Percentiles rank a stretch among this genome's conserved stretches.
These are phyloP conservation scores for Leptinotarsa juncta DNA, from an alignment of 2,888 invertebrate species.

Conservation along the genomic window DNA sequence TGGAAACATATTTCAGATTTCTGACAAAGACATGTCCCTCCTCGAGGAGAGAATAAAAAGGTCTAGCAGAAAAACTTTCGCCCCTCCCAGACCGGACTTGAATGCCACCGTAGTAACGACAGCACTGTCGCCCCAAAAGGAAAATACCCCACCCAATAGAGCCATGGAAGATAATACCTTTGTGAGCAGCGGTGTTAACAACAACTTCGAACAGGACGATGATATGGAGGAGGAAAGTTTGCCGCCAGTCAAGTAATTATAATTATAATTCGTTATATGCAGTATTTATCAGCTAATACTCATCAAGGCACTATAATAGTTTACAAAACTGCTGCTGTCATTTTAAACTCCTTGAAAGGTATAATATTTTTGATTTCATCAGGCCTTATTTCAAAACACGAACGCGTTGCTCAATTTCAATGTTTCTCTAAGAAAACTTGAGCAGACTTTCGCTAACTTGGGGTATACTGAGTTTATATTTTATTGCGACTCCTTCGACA, in stretches of 20 bases:
- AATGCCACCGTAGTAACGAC: slow-evolving; percentile 38
- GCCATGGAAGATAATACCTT: slow-evolving; percentile 15
- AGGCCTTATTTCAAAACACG: too few relatives aligned
- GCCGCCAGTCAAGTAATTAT: background rate
- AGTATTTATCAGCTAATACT: background rate
- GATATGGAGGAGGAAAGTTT: slow-evolving; percentile 5
- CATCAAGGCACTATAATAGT: background rate
- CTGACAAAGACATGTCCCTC: slow-evolving; percentile 91
- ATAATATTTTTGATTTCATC: too few relatives aligned
- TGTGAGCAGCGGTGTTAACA: background rate
- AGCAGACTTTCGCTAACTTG: too few relatives aligned
- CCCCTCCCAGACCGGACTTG: slow-evolving; percentile 47
- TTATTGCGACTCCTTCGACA: too few relatives aligned
- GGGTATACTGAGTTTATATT: too few relatives aligned
- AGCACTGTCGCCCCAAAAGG: slow-evolving; percentile 43
- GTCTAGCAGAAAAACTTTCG: slow-evolving; percentile 76
- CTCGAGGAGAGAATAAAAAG: slow-evolving; percentile 97
- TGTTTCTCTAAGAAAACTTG: too few relatives aligned
- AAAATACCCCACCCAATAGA: slow-evolving; percentile 44
- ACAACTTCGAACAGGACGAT: background rate
- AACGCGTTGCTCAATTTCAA: too few relatives aligned
- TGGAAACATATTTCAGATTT: slow-evolving; percentile 70
- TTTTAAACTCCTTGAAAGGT: too few relatives aligned
- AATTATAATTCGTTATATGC: background rate
- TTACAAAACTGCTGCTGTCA: too few relatives aligned